A percentile compares a stretch with the other conserved stretches of the same genome.
Conservation (phyloP, 2,113 vertebrate genomes). For the Sander vitreus region DNA sequence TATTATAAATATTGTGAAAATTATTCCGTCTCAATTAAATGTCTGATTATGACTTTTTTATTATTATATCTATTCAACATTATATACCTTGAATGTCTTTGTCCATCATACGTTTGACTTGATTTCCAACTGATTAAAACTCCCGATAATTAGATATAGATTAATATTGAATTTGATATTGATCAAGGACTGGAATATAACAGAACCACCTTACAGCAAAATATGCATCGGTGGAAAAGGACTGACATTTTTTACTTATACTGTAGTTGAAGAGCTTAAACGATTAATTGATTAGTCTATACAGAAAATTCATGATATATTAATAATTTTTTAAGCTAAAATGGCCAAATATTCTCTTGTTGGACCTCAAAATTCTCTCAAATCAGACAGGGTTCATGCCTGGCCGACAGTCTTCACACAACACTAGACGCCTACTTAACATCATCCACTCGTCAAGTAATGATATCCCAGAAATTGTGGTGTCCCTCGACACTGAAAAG, state of each 20-base stretch:
- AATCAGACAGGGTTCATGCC: too few relatives aligned
- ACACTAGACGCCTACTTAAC: too few relatives aligned
- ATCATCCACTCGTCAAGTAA: too few relatives aligned
- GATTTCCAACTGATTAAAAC: background rate
- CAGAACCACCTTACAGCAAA: background rate
- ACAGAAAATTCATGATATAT: background rate
- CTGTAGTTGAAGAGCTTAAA: background rate
- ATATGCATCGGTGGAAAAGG: background rate
- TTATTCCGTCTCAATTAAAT: background rate
- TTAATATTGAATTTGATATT: background rate
- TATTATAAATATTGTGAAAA: slow-evolving; percentile 4
- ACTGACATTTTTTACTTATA: background rate
- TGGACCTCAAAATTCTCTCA: too few relatives aligned
- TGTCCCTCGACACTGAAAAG: too few relatives aligned
- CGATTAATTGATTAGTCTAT: background rate
- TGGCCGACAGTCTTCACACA: too few relatives aligned
- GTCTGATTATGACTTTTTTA: too few relatives aligned
- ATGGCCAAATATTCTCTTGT: background rate
- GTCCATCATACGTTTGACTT: background rate
- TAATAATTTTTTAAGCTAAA: background rate
- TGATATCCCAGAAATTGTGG: too few relatives aligned
- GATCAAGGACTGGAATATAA: background rate
- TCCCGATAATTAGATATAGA: background rate
- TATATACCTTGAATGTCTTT: too few relatives aligned
- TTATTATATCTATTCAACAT: too few relatives aligned